Evolutionary conservation across 2,113 vertebrate genomes (phyloP).

Genomic region (Falcunculus frontatus): DNA sequence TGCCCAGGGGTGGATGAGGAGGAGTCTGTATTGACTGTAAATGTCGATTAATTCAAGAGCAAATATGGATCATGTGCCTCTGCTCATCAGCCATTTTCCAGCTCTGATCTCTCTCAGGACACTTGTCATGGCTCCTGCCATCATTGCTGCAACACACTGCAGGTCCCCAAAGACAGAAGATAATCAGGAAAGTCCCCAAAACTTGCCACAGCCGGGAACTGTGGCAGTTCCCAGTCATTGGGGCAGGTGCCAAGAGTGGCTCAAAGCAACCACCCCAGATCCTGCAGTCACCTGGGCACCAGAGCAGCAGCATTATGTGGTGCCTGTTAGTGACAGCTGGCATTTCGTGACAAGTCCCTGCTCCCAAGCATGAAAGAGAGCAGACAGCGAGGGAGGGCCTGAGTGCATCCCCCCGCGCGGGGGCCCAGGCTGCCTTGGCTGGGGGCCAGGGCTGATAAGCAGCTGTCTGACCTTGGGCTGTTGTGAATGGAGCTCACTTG

Average conservation of each 20-base stretch:
- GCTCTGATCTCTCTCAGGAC: background rate
- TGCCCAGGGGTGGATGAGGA: background rate
- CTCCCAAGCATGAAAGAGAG: background rate
- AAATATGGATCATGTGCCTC: background rate
- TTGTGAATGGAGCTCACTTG: background rate
- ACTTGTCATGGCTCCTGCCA: background rate
- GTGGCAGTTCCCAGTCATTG: accelerated
- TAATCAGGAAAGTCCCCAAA: background rate
- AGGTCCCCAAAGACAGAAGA: background rate
- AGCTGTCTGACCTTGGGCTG: slow-evolving; percentile 20
- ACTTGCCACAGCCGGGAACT: background rate
- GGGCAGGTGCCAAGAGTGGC: background rate
- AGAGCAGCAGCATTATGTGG: accelerated
- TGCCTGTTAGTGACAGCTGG: background rate
- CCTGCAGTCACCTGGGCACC: background rate
- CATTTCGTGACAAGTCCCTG: background rate
- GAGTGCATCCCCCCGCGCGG: accelerated
- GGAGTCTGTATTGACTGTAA: background rate
- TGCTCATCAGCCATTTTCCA: accelerated
- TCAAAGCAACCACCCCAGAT: background rate
- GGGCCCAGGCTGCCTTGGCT: background rate
- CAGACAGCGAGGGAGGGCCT: background rate
- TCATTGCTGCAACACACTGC: background rate
- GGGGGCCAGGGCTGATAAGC: slow-evolving; percentile 9
- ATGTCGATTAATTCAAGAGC: accelerated